These are phyloP conservation scores for Sinotaia quadrata DNA, from an alignment of 2,888 invertebrate genomes.

Conservation along the genomic window DNA sequence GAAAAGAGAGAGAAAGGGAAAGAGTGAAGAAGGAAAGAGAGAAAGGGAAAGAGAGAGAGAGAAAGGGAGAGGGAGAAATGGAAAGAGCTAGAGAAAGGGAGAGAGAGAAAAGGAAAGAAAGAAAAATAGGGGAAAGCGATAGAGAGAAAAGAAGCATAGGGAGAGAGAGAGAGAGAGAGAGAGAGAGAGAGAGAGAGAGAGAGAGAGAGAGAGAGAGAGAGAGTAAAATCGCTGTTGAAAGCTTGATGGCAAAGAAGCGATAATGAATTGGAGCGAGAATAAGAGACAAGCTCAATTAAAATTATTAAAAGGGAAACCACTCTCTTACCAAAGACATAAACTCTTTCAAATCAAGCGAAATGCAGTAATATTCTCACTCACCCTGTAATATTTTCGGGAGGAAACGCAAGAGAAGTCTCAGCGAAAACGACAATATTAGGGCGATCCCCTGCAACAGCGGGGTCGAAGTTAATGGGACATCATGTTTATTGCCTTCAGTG, in stretches of 20 bases:
- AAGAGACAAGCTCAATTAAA: too few relatives aligned
- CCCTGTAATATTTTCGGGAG: too few relatives aligned
- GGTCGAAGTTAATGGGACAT: too few relatives aligned
- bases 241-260: not conserved
- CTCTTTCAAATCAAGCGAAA: too few relatives aligned
- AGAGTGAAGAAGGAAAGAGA: not conserved
- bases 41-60: conserved; percentile 2
- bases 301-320: too few relatives aligned
- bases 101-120: conserved; percentile 10
- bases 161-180: not conserved
- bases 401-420: too few relatives aligned
- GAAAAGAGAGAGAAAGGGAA: not conserved
- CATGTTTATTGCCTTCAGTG: too few relatives aligned
- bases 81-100: conserved; percentile 9
- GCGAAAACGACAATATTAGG: too few relatives aligned
- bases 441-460: too few relatives aligned
- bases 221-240: not conserved
- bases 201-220: not conserved
- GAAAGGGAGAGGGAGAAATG: conserved; percentile 10
- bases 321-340: too few relatives aligned
- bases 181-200: not conserved
- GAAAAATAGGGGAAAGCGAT: not conserved
- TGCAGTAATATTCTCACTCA: too few relatives aligned
- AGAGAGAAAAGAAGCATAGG: not conserved
- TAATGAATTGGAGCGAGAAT: too few relatives aligned